Percentiles rank a stretch among this genome's conserved stretches.
Conservation (phyloP, 1,140 invertebrate genomes). For the Nebria ingens region DNA sequence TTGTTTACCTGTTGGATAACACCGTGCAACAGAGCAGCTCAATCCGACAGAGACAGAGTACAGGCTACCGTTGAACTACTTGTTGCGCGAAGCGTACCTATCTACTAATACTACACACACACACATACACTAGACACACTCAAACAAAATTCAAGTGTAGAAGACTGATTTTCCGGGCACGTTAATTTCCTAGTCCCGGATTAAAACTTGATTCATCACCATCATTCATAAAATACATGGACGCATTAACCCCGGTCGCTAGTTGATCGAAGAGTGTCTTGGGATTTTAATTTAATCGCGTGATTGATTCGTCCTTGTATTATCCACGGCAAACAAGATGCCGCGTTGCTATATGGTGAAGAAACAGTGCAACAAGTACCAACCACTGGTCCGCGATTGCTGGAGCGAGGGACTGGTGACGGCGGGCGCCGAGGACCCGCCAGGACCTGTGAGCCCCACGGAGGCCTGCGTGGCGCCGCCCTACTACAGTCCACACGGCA, state of each 20-base stretch:
- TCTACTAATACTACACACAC: constrained; percentile 23
- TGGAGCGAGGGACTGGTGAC: constrained; percentile 22
- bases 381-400: constrained; percentile 20
- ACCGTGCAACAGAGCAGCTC: constrained; percentile 4
- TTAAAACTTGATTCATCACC: neutral
- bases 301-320: neutral
- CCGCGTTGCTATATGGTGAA: constrained; percentile 45
- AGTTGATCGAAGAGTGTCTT: neutral
- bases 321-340: constrained; percentile 29
- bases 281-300: neutral
- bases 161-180: neutral
- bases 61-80: constrained; percentile 21
- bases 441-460: constrained; percentile 31
- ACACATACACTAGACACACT: neutral
- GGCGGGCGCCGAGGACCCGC: constrained; percentile 14
- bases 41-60: constrained; percentile 2
- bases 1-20: constrained; percentile 31
- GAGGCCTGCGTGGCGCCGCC: constrained; percentile 35
- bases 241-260: too few species aligned
- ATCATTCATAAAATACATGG: neutral
- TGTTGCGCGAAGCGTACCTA: constrained; percentile 24
- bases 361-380: constrained; percentile 40
- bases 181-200: neutral
- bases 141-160: too few species aligned
- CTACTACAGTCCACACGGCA: constrained; percentile 31